Conservation (phyloP, 2,888 invertebrate genomes). For the Apoda limacodes region DNA sequence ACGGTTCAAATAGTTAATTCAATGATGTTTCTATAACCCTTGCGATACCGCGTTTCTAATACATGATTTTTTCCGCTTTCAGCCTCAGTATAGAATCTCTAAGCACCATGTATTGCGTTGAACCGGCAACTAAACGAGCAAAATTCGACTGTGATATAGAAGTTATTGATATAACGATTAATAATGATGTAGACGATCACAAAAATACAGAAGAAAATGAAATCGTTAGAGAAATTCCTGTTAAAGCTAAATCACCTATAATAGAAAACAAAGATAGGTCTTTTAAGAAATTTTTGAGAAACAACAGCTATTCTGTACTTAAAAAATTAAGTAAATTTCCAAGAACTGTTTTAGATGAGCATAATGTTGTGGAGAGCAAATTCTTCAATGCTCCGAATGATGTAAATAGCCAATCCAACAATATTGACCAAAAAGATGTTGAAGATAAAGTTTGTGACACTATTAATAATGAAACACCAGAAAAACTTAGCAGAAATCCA, state of each 20-base stretch:
- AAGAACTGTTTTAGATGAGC: slow-evolving; percentile 43
- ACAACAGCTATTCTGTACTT: slow-evolving; percentile 38
- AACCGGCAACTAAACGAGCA: slow-evolving; percentile 41
- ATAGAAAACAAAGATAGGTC: slow-evolving; percentile 51
- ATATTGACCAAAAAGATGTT: slow-evolving; percentile 5
- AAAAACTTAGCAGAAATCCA: slow-evolving; percentile 28
- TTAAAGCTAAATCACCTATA: slow-evolving; percentile 62
- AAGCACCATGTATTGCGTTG: slow-evolving; percentile 53
- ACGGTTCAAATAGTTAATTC: no score
- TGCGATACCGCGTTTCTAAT: no score
- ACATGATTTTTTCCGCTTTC: slow-evolving; percentile 25
- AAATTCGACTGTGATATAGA: slow-evolving; percentile 28
- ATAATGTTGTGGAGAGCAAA: slow-evolving; percentile 68
- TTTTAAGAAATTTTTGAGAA: slow-evolving; percentile 38
- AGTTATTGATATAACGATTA: slow-evolving; percentile 13
- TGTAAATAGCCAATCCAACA: slow-evolving; percentile 21
- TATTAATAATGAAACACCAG: slow-evolving; percentile 32
- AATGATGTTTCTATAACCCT: no score
- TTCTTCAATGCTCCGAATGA: slow-evolving; percentile 53
- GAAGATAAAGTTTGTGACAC: no score
- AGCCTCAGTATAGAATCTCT: slow-evolving; percentile 55
- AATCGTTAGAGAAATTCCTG: slow-evolving; percentile 22
- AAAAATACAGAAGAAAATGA: slow-evolving; percentile 22
- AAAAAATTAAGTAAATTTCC: slow-evolving; percentile 65
- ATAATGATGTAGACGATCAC: slow-evolving; percentile 16